Evolutionary conservation across 2,797 vertebrate species (phyloP).

Genomic region (Danio tinwini): DNA sequence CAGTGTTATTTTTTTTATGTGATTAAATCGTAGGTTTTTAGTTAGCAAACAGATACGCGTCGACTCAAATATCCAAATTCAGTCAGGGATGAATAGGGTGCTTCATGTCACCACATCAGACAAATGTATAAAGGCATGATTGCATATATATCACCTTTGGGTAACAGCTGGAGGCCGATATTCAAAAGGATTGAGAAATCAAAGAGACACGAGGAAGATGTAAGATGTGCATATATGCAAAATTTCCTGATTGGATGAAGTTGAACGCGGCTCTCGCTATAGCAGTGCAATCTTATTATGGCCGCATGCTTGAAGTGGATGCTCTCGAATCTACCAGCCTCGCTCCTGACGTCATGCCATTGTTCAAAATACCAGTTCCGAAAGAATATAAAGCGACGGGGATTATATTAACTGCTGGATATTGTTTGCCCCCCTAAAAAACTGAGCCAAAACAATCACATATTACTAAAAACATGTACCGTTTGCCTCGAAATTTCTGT

Average conservation of each 20-base stretch:
- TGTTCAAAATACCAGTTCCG: constrained; percentile 18
- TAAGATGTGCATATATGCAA: constrained; percentile 41
- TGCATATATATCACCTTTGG: constrained; percentile 36
- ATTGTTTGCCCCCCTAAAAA: constrained; percentile 17
- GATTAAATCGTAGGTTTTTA: not conserved
- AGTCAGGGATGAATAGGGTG: constrained; percentile 16
- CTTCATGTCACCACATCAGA: constrained; percentile 29
- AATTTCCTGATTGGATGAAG: constrained; percentile 28
- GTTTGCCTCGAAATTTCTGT: constrained; percentile 45
- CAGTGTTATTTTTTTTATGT: constrained; percentile 32
- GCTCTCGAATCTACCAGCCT: constrained; percentile 17
- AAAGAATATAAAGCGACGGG: not conserved
- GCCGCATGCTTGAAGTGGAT: constrained; percentile 14
- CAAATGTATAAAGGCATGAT: constrained; percentile 49
- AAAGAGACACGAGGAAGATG: constrained; percentile 29
- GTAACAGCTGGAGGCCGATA: constrained; percentile 39
- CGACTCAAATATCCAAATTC: not conserved
- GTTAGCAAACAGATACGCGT: constrained; percentile 10
- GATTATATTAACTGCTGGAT: constrained; percentile 35
- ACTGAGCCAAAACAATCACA: constrained; percentile 47
- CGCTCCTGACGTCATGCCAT: not conserved
- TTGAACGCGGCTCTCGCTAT: constrained; percentile 8
- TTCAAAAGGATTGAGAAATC: constrained; percentile 37
- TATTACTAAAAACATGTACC: constrained; percentile 25
- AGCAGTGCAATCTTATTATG: constrained; percentile 23